Percentiles rank a stretch among this genome's conserved stretches.
phyloP scores from a whole-genome alignment of 1,140 invertebrate genomes.

The Temnothorax longispinosus region DNA sequence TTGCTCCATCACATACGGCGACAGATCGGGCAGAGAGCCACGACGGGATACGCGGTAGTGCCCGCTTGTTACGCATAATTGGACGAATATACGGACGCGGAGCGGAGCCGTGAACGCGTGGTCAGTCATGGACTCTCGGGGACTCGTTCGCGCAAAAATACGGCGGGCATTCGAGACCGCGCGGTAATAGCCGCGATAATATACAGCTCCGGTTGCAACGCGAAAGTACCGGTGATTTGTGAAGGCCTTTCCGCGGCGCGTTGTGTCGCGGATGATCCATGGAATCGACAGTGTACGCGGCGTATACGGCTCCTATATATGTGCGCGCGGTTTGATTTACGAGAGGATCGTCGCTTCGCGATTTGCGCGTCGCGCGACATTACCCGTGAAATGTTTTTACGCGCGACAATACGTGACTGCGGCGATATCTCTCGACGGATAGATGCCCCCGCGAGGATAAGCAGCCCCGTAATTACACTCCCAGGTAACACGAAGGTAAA shows the following conservation, averaged over 20 bases:
- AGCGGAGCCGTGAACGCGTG: neutral
- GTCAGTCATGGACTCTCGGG: neutral
- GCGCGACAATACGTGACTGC: neutral
- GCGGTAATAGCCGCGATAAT: conserved; percentile 66
- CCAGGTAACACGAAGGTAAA: neutral
- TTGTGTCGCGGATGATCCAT: conserved; percentile 53
- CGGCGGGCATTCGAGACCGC: conserved; percentile 12
- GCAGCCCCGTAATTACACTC: conserved; percentile 24
- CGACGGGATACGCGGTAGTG: neutral
- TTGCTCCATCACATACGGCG: neutral
- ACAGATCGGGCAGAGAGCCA: neutral
- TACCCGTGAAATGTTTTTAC: conserved; percentile 6
- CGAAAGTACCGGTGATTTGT: conserved; percentile 63
- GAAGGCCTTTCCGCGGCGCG: conserved; percentile 55
- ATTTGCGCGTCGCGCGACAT: conserved; percentile 17
- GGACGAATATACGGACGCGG: conserved; percentile 35
- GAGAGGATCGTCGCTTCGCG: conserved; percentile 15
- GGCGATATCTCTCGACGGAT: neutral
- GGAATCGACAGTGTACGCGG: conserved; percentile 41
- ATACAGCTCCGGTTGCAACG: conserved; percentile 61
- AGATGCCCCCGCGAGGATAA: conserved; percentile 1
- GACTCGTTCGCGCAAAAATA: conserved; percentile 48
- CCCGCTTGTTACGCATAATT: conserved; percentile 59
- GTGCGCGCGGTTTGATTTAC: conserved; percentile 23
- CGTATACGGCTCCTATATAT: conserved; percentile 14